These are phyloP conservation scores for Crambe crambe DNA, from an alignment of 37 sponge, comb jelly and placozoan genomes.

Conservation along the genomic window DNA sequence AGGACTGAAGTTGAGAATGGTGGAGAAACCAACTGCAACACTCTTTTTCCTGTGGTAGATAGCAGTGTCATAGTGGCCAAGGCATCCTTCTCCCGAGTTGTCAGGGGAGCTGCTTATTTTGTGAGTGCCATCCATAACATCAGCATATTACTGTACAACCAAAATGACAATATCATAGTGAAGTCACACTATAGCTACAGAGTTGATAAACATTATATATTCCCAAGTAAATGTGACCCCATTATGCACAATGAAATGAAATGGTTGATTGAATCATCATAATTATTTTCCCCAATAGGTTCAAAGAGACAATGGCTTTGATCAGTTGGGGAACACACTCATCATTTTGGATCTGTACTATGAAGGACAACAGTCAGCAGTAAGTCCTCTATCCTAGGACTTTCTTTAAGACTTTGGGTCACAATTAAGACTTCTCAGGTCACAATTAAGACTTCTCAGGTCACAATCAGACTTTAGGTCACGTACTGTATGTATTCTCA, in stretches of 20 bases:
- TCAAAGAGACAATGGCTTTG: conserved; percentile 18
- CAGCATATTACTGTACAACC: too few species aligned
- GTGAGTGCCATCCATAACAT: conserved; percentile 20
- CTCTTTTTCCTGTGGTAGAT: conserved; percentile 13
- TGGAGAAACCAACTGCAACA: conserved; percentile 9
- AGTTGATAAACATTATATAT: too few species aligned
- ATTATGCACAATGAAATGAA: too few species aligned
- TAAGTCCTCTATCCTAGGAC: conserved; percentile 14
- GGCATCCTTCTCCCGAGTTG: conserved; percentile 28
- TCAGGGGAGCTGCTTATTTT: conserved; percentile 47
- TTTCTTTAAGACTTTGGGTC: too few species aligned
- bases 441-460: too few species aligned
- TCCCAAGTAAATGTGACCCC: too few species aligned
- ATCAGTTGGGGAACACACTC: conserved; percentile 30
- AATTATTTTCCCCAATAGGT: too few species aligned
- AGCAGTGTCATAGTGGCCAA: conserved; percentile 34
- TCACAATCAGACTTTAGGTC: too few species aligned
- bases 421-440: too few species aligned
- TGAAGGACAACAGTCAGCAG: background rate
- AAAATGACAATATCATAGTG: too few species aligned
- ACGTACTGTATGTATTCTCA: background rate
- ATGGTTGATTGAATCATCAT: too few species aligned
- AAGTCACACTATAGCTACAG: too few species aligned
- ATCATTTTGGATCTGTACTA: conserved; percentile 52
- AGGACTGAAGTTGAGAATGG: background rate